Conservation (phyloP, 2,113 vertebrate genomes). For the Apaloderma vittatum region DNA sequence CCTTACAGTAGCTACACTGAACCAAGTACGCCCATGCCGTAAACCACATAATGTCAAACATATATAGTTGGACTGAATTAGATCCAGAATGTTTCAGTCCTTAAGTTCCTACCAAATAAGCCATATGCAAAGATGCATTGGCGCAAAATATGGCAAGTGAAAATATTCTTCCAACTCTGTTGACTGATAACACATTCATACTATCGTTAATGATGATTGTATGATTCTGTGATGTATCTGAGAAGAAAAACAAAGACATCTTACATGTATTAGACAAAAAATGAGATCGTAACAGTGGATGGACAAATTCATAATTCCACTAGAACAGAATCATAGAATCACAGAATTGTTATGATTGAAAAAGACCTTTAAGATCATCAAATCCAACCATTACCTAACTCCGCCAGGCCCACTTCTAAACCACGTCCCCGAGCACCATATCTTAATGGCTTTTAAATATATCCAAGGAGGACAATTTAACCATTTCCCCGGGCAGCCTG, state of each 20-base stretch:
- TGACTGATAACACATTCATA: neutral
- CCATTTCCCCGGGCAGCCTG: no score
- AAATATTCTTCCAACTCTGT: neutral
- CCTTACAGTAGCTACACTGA: conserved; percentile 38
- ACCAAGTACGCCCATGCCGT: neutral
- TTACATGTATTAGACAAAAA: neutral
- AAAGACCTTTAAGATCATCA: no score
- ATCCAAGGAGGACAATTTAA: no score
- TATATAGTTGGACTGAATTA: conserved; percentile 7
- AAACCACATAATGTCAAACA: conserved; percentile 39
- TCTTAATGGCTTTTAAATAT: no score
- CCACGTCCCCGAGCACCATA: no score
- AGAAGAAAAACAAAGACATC: neutral
- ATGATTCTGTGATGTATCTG: neutral
- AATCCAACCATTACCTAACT: no score
- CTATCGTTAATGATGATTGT: neutral
- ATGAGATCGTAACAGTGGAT: neutral
- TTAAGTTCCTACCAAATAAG: neutral
- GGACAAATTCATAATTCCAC: neutral
- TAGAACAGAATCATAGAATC: neutral
- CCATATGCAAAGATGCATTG: neutral
- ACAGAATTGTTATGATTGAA: no score
- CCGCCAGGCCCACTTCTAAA: no score
- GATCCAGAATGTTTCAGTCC: conserved; percentile 1
- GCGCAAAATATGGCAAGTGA: neutral